Base-by-base conservation (phyloP, 2,888 invertebrate species). In the Sthenelais limicola region DNA sequence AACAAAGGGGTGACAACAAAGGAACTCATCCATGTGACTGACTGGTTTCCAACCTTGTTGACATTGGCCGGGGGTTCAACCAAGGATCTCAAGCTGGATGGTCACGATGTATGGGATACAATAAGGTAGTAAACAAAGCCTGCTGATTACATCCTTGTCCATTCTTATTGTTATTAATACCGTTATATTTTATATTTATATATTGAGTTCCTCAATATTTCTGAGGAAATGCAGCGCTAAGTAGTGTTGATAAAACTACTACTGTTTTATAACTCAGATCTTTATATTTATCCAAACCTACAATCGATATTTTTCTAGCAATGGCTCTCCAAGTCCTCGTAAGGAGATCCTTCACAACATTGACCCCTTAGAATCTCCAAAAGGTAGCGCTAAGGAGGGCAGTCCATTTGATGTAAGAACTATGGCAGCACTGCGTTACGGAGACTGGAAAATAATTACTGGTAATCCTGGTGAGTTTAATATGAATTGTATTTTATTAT, bases 311-410 rank as follows among this genome's bases (percentile, higher is more conserved):
- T n/a, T n/a, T n/a, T 62, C 9, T 68, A 75, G 75, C 52, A 38
- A 72, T 28, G 81, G 80, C 7, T 32, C 18, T 5, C 52, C 71
- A 1, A 79, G 82, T 68, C 80, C 79, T 12, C 79, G 86, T 24
- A 77, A 76, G 32, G 83, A 85, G 49, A 72, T 86, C 9, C 89
- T 97, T 0, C 96, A 96, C 84, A 96, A 96, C 84, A 97, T 97
- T 69, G 97, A 97, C 84, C 86, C 86, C 18, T 71, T 83, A 70
- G 73, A 43, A 3, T 21, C 43, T 3, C 73, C 48, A 4, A 68
- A 68, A 15, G 85, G 85, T 3, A 70, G 72, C 3, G 75, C 71
- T 3, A 49, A 24, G 21, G 30, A 35, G 24, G 66, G 62, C 28
- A n/a, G 28, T 33, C 68, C 51, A 2, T 86, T 85, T 76, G 82